Evolutionary conservation across 2,888 invertebrate genomes (phyloP).

Genomic region (Drosophila prostipennis): DNA sequence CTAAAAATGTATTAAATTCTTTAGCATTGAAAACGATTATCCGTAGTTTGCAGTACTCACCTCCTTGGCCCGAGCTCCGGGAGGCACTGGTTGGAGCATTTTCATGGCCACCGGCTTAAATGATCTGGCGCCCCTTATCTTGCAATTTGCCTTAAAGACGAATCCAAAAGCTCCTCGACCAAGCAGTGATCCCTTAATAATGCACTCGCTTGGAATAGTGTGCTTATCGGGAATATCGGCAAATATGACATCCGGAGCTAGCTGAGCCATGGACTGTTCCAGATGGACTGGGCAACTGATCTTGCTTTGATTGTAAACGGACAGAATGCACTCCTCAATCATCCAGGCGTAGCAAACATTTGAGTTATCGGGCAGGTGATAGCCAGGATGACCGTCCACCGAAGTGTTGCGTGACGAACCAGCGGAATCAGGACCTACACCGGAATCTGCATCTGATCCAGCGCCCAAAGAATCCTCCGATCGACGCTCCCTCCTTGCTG

Average conservation of each 20-base stretch:
- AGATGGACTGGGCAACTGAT: slow-evolving; percentile 93
- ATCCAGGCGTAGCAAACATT: slow-evolving; percentile 91
- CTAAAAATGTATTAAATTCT: slow-evolving; percentile 38
- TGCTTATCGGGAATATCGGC: slow-evolving; percentile 93
- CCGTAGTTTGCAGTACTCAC: slow-evolving; percentile 47
- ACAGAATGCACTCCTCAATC: slow-evolving; percentile 97
- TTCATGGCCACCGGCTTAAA: slow-evolving; percentile 94
- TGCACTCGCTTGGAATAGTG: slow-evolving; percentile 92
- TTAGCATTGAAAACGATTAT: too few relatives aligned
- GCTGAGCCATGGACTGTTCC: slow-evolving; percentile 89
- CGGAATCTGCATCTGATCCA: slow-evolving; percentile 92
- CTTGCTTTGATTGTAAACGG: slow-evolving; percentile 90
- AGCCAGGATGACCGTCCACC: slow-evolving; percentile 89
- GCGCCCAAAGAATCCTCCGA: slow-evolving; percentile 85
- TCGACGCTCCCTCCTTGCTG: slow-evolving; percentile 75
- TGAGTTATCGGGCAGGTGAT: slow-evolving; percentile 82
- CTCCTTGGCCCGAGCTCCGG: slow-evolving; percentile 86
- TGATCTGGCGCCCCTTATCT: slow-evolving; percentile 86
- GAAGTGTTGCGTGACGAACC: slow-evolving; percentile 93
- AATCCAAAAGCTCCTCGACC: slow-evolving; percentile 99
- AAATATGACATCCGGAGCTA: slow-evolving; percentile 98
- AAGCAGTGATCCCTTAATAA: slow-evolving; percentile 90
- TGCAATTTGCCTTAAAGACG: slow-evolving; percentile 93
- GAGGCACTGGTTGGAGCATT: slow-evolving; percentile 97
- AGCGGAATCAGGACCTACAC: slow-evolving; percentile 92